Base-by-base conservation (phyloP, 2,888 invertebrate genomes). In the Apamea anceps region DNA sequence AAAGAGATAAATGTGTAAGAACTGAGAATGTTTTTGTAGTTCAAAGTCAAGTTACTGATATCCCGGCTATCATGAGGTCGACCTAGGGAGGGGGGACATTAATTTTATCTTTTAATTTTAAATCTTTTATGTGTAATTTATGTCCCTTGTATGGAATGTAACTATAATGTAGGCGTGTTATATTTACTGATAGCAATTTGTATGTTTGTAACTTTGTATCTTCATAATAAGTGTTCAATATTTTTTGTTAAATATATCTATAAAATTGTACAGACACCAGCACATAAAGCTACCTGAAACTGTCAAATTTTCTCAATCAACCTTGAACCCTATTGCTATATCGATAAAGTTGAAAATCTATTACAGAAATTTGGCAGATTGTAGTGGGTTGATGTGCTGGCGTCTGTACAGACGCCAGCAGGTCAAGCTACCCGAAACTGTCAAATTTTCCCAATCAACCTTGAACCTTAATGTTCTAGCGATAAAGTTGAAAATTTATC, bases 41-140 rank as follows among this genome's bases (percentile, higher is more conserved):
- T 70, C 45, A 86, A 81, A 65, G 74, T 77, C 74, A 75, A 66
- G 28, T 66, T 48, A 72, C 77, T 85, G 82, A 75, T 83, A 85
- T 73, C 57, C 8, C 21, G 32, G 57, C 74, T 74, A 75, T 82
- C 57, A 60, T 65, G 21, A 48, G 21, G 51, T 66, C 60, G 42
- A 74, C 77, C 51, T 67, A 48, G 12, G 28, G n/a, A 62, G 15
- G 28, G 25, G 2, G 66, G 54, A 70, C 62, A 70, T 60, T 67
- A 0, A 66, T 57, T 65, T 75, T 70, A 63, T 60, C 57, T 60
- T 60, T 60, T 57, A 25, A 57, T 68, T 66, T 77, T 70, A 25
- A 70, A 62, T 75, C 37, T 71, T 71, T 18, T 54, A 32, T 42
- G 74, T 25, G 51, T 72, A 32, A 76, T 72, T 80, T 21, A 54